Evolutionary conservation across 2,888 invertebrate species (phyloP).

Genomic region (Diaphora mendica): DNA sequence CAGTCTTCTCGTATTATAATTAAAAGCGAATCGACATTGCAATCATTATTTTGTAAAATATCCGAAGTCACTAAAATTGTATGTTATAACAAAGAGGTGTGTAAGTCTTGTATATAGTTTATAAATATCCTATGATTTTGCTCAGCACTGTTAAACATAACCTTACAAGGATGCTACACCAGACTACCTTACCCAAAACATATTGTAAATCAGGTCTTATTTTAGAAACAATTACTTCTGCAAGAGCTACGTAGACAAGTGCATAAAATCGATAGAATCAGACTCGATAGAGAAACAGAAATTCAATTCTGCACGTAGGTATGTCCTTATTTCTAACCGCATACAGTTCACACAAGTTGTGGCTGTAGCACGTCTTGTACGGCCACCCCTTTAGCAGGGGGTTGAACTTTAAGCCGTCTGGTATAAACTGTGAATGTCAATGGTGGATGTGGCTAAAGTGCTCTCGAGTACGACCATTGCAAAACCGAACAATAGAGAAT

Average conservation of each 20-base stretch:
- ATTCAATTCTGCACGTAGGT: neutral
- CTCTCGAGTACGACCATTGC: slow-evolving; percentile 71
- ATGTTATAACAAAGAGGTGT: too few species aligned
- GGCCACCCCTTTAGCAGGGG: slow-evolving; percentile 56
- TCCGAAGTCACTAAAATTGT: too few species aligned
- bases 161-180: neutral
- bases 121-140: too few species aligned
- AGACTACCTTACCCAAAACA: neutral
- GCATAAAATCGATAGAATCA: neutral
- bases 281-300: neutral
- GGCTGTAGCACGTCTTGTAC: slow-evolving; percentile 44
- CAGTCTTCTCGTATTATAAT: too few species aligned
- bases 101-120: too few species aligned
- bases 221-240: neutral
- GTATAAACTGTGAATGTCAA: slow-evolving; percentile 74
- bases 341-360: slow-evolving; percentile 33
- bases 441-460: slow-evolving; percentile 69
- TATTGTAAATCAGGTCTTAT: neutral
- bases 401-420: slow-evolving; percentile 68
- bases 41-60: too few species aligned
- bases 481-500: slow-evolving; percentile 78
- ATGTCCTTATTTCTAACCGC: slow-evolving; percentile 9
- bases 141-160: too few species aligned
- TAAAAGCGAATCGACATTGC: too few species aligned
- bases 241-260: neutral